Evolutionary conservation across 2,888 invertebrate species (phyloP).

Genomic region (Anorthoa munda): DNA sequence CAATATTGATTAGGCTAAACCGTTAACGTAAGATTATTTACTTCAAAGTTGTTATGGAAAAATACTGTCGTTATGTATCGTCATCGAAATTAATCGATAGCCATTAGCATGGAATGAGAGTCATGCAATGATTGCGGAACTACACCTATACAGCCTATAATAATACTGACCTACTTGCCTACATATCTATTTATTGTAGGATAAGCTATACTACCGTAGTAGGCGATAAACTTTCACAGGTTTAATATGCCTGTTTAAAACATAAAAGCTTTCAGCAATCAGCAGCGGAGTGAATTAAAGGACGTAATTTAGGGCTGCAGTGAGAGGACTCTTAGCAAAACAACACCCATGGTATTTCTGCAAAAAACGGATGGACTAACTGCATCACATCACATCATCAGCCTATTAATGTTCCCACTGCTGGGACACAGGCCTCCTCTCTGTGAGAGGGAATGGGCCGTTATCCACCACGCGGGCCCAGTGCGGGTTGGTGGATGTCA

Average conservation of each 20-base stretch:
- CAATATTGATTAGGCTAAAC: too few species aligned
- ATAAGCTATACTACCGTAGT: neutral
- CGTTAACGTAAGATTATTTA: too few species aligned
- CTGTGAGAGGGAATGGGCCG: too few species aligned
- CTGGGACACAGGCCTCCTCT: too few species aligned
- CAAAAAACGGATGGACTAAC: neutral
- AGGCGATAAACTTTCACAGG: too few species aligned
- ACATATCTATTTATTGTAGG: slow-evolving; percentile 1
- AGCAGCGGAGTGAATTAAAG: neutral
- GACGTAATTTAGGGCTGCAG: neutral
- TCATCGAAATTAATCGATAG: slow-evolving; percentile 2
- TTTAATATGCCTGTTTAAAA: too few species aligned
- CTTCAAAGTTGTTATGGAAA: neutral
- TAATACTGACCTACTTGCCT: neutral
- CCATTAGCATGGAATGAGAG: neutral
- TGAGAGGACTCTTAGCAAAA: neutral
- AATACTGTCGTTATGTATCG: neutral
- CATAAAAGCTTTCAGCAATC: too few species aligned
- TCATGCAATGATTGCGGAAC: neutral
- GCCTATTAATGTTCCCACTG: too few species aligned
- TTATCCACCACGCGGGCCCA: too few species aligned
- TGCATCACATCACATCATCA: too few species aligned
- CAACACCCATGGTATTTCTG: neutral
- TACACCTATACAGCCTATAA: neutral
- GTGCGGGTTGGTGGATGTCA: too few species aligned